Base-by-base conservation (phyloP, 1,140 invertebrate genomes). In the Cyphomyrmex costatus region DNA sequence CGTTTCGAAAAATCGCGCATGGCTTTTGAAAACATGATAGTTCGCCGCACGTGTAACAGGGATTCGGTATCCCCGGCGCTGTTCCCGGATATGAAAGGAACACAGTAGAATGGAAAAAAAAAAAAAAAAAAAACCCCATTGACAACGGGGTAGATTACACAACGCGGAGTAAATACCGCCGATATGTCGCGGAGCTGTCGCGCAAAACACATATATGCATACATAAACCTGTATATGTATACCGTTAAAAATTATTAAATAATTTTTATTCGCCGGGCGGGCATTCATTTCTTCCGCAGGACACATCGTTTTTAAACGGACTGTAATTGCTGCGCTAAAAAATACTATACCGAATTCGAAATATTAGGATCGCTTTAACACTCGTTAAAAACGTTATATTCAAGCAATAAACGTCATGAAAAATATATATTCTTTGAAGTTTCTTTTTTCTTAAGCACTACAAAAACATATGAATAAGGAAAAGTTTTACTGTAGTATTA, bases 81-180 rank as follows among this genome's bases (percentile, higher is more conserved):
- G 58, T 83, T 83, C 68, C 66, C 79, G 79, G 79, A 83, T 83
- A 83, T 83, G 79, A 83, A 83, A 83, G 79, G 68, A 83, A 83
- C 79, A 73, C 27, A 53, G 79, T 83, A 83, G 68, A 83, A 70
- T 49, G 36, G 33, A 60, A 83, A 83, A 83, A 83, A 82, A 82
- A 46, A 36, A 42, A 42, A 60, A 83, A 83, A 83, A 83, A 82
- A 82, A 46, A 36, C 8, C 8, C 66, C 79, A 83, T 73, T 83
- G 68, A 83, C 79, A 83, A 83, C 79, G 79, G 36, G 68, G 56
- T 83, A 83, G 79, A 83, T 83, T 83, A 83, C 79, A 83, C 66
- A 83, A 46, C 68, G 53, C 36, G 53, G 68, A 83, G 68, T 83
- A 83, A 83, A 83, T 60, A 71, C 68, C 68, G 68, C 14, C 68